Percentiles rank a stretch among this genome's conserved stretches.
These are phyloP conservation scores for Cheilosia urbana DNA, from an alignment of 2,888 invertebrate species.

Conservation along the genomic window DNA sequence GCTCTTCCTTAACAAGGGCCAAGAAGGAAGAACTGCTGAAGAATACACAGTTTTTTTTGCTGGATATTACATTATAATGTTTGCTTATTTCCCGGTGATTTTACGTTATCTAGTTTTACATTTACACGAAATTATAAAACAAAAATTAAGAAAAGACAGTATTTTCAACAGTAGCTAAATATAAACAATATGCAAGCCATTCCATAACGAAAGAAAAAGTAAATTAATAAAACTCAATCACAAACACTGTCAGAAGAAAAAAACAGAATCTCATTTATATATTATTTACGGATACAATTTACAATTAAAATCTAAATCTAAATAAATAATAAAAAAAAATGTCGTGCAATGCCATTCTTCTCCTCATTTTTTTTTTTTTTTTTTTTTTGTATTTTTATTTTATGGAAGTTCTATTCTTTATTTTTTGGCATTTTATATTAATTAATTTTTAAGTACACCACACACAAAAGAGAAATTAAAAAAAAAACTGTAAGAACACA, in stretches of 20 bases:
- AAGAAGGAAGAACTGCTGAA: background rate
- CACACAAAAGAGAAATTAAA: slow-evolving; percentile 15
- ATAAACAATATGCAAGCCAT: slow-evolving; percentile 49
- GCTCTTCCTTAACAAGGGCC: slow-evolving; percentile 23
- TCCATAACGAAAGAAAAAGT: background rate
- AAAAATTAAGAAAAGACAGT: background rate
- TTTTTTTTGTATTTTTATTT: background rate
- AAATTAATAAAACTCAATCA: slow-evolving; percentile 1
- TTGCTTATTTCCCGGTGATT: slow-evolving; percentile 11
- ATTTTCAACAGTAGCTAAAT: background rate
- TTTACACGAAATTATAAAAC: background rate
- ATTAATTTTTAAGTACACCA: background rate
- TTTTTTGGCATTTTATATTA: background rate
- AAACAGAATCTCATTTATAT: background rate
- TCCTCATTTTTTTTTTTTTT: slow-evolving; percentile 10
- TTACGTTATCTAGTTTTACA: slow-evolving; percentile 10
- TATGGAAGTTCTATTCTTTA: background rate
- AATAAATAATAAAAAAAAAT: slow-evolving; percentile 17
- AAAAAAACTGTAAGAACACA: slow-evolving; percentile 16
- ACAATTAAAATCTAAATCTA: slow-evolving; percentile 9
- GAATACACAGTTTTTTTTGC: background rate
- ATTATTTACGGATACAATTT: slow-evolving; percentile 9
- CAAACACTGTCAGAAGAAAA: slow-evolving; percentile 5
- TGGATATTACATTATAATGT: background rate
- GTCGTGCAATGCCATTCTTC: slow-evolving; percentile 22